These are phyloP conservation scores for Cacoxenus indagator DNA, from an alignment of 2,888 invertebrate species.

Conservation along the genomic window DNA sequence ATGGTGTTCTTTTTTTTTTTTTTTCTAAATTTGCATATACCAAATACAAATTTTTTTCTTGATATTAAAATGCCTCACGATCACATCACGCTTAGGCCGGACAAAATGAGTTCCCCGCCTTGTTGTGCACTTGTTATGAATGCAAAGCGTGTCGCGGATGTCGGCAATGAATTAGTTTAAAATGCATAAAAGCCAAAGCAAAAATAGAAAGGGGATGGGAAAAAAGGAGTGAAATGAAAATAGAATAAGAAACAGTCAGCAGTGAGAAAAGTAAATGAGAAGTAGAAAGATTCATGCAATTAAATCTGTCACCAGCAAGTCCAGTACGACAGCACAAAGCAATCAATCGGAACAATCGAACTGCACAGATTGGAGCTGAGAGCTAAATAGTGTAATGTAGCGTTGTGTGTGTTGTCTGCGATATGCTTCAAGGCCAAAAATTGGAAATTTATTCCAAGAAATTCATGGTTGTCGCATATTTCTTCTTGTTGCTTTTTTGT, in stretches of 20 bases:
- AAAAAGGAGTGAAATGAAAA: neutral
- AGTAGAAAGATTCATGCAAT: too few species aligned
- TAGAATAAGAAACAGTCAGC: neutral
- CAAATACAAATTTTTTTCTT: too few species aligned
- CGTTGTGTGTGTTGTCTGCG: neutral
- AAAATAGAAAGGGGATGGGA: neutral
- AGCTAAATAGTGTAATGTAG: too few species aligned
- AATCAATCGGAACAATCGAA: too few species aligned
- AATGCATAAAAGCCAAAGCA: neutral
- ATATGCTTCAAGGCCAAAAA: slow-evolving; percentile 1
- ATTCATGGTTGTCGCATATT: neutral
- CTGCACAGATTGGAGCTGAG: too few species aligned
- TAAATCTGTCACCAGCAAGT: too few species aligned
- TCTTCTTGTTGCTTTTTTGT: neutral
- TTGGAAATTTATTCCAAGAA: neutral
- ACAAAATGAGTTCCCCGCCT: too few species aligned
- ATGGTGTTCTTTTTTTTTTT: neutral
- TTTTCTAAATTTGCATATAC: neutral
- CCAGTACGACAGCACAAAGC: too few species aligned
- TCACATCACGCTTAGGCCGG: too few species aligned
- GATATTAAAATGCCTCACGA: too few species aligned
- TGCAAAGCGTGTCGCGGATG: slow-evolving; percentile 8
- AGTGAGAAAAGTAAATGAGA: neutral
- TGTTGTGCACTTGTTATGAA: slow-evolving; percentile 15
- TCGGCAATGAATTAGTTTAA: slow-evolving; percentile 17